Evolutionary conservation across 2,888 invertebrate species (phyloP).

Genomic region (Bembecia ichneumoniformis): DNA sequence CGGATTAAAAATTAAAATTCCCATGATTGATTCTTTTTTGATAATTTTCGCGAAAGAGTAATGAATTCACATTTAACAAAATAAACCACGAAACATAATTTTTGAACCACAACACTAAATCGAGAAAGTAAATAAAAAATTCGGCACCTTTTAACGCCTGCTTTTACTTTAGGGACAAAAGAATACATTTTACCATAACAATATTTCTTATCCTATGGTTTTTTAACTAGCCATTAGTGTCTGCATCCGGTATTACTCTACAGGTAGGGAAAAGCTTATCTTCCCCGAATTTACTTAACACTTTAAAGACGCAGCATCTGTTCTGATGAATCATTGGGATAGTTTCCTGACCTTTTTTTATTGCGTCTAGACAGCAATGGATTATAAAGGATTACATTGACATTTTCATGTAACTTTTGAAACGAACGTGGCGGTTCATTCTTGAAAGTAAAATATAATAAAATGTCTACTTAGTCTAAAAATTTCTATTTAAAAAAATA

Average conservation of each 20-base stretch:
- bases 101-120: too few relatives aligned
- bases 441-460: too few relatives aligned
- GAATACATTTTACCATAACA: slow-evolving; percentile 5
- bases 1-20: too few relatives aligned
- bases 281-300: neutral
- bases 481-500: too few relatives aligned
- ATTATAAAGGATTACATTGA: neutral
- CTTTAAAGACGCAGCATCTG: neutral
- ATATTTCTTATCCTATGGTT: slow-evolving; percentile 14
- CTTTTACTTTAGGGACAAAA: neutral
- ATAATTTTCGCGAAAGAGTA: too few relatives aligned
- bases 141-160: neutral
- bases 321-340: neutral
- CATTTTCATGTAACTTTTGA: neutral
- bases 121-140: too few relatives aligned
- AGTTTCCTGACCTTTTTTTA: neutral
- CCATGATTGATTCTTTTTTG: too few relatives aligned
- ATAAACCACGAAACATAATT: too few relatives aligned
- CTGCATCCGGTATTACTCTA: slow-evolving; percentile 20
- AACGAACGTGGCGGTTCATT: too few relatives aligned
- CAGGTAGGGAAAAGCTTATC: neutral
- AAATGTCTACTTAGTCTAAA: too few relatives aligned
- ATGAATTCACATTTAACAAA: too few relatives aligned
- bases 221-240: slow-evolving; percentile 29
- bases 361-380: neutral